These are phyloP conservation scores for Fulmarus glacialis DNA, from an alignment of 2,113 vertebrate genomes.

Conservation along the genomic window DNA sequence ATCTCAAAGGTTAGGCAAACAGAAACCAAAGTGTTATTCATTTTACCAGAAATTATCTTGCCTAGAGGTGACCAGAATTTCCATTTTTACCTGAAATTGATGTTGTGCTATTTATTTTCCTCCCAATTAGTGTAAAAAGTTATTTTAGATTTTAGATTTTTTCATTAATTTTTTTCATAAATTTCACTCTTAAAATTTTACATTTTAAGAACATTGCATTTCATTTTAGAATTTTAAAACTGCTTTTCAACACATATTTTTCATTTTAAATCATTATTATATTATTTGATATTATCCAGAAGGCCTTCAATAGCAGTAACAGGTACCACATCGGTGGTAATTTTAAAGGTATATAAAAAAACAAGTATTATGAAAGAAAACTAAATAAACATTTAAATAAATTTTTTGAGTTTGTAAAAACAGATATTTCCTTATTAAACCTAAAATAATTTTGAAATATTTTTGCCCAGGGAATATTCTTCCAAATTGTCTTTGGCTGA, in stretches of 20 bases:
- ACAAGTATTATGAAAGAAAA: not conserved
- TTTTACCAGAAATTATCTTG: not conserved
- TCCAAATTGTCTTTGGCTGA: not conserved
- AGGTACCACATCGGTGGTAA: not conserved
- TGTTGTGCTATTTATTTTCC: not conserved
- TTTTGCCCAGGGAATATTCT: not conserved
- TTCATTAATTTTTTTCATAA: accelerated
- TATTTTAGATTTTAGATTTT: not conserved
- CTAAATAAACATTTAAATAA: not conserved
- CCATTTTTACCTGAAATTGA: not conserved
- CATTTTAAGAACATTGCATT: not conserved
- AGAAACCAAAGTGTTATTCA: not conserved
- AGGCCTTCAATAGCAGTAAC: not conserved
- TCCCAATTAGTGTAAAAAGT: not conserved
- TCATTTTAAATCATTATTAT: not conserved
- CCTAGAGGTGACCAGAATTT: not conserved
- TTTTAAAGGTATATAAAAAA: not conserved
- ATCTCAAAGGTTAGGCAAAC: constrained; percentile 2
- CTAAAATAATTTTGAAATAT: not conserved
- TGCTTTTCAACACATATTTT: not conserved
- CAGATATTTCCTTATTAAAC: not conserved
- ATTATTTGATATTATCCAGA: not conserved
- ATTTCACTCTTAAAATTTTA: not conserved
- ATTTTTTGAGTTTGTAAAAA: not conserved
- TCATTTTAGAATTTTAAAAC: not conserved